Conservation (phyloP, 2,797 vertebrate genomes). For the Smutsia temminckii region DNA sequence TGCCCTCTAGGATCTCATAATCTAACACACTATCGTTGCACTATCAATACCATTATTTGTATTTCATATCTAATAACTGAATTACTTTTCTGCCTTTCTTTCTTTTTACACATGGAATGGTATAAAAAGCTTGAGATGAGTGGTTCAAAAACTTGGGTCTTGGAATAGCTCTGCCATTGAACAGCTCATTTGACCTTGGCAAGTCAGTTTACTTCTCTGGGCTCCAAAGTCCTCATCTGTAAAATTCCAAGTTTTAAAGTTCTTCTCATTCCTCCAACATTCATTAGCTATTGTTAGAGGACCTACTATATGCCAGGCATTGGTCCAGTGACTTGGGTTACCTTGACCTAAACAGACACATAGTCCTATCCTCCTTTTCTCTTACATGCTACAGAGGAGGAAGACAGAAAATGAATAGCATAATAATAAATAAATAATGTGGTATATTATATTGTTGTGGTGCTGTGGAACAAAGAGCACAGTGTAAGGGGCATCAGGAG, state of each 20-base stretch:
- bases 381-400: neutral
- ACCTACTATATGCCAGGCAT: neutral
- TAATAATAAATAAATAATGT: neutral
- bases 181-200: neutral
- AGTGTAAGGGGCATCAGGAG: neutral
- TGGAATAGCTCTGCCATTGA: neutral
- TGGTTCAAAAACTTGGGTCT: neutral
- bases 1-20: constrained; percentile 4
- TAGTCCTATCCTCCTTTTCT: neutral
- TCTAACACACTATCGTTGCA: neutral
- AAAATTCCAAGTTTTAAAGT: neutral
- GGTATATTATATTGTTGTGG: neutral
- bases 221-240: neutral
- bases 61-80: neutral
- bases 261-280: neutral
- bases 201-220: neutral
- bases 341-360: neutral
- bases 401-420: constrained; percentile 25
- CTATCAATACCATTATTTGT: neutral
- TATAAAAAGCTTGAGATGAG: neutral
- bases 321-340: neutral
- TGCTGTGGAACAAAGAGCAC: neutral
- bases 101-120: neutral
- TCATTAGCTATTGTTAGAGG: neutral
- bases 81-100: neutral